Conservation (phyloP, 2,888 invertebrate genomes). For the Xanthorhoe designata region DNA sequence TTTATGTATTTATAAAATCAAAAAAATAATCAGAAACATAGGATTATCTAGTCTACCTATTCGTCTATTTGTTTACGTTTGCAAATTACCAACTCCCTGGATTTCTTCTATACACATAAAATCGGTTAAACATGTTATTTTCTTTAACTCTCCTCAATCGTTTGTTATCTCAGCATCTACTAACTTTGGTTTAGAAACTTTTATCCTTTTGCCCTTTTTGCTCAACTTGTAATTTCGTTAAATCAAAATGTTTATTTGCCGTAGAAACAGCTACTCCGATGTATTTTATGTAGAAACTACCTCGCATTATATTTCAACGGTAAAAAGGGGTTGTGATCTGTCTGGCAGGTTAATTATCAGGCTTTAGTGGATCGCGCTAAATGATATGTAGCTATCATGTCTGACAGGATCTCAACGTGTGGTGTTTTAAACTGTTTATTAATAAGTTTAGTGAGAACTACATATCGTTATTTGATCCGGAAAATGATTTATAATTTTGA, state of each 20-base stretch:
- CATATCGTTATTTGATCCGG: background rate
- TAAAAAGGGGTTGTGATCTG: constrained; percentile 55
- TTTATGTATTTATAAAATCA: too few relatives aligned
- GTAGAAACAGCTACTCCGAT: background rate
- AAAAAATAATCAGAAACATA: too few relatives aligned
- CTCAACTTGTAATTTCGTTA: background rate
- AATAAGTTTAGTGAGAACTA: constrained; percentile 16
- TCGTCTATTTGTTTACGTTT: too few relatives aligned
- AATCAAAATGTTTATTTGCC: background rate
- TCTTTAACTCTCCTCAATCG: background rate
- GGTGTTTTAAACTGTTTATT: constrained; percentile 23
- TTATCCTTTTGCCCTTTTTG: too few relatives aligned
- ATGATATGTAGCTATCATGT: constrained; percentile 59
- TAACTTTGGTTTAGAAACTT: background rate
- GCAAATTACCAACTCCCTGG: too few relatives aligned
- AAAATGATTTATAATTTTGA: background rate
- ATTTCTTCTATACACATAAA: too few relatives aligned
- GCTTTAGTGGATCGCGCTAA: constrained; percentile 58
- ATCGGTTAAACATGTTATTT: background rate
- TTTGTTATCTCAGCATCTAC: background rate
- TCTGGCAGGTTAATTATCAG: constrained; percentile 62
- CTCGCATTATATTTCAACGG: constrained; percentile 47
- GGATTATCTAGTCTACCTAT: too few relatives aligned
- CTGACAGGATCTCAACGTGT: constrained; percentile 33
- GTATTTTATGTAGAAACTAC: constrained; percentile 9